These are phyloP conservation scores for Lepidochrysops patricia DNA, from an alignment of 2,888 invertebrate genomes.

Conservation along the genomic window DNA sequence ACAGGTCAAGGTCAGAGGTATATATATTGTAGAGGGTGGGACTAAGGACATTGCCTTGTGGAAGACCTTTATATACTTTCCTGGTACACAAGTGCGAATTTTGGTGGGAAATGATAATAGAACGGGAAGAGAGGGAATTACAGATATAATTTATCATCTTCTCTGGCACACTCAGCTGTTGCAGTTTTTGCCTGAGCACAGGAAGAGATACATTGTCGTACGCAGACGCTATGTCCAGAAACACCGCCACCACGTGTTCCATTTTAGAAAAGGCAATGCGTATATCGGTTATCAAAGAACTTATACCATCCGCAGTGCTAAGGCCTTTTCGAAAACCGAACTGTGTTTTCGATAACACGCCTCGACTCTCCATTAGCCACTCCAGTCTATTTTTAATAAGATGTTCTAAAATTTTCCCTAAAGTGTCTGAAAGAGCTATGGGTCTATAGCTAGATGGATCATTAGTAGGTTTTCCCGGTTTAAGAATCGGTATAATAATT, in stretches of 20 bases:
- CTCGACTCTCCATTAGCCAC: background rate
- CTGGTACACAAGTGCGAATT: background rate
- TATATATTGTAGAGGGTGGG: background rate
- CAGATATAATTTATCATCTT: background rate
- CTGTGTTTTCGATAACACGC: background rate
- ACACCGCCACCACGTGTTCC: no score
- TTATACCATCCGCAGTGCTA: no score
- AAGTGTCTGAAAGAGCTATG: no score
- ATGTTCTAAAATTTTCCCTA: no score
- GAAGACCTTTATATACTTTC: background rate
- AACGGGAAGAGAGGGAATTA: background rate
- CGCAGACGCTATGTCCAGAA: no score
- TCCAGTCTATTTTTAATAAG: background rate
- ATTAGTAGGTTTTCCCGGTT: no score
- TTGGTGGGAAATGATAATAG: background rate
- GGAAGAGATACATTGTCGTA: no score
- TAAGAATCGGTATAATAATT: no score
- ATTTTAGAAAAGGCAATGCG: no score
- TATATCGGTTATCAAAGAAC: no score
- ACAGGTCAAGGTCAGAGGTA: background rate
- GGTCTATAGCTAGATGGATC: no score
- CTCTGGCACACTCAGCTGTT: background rate
- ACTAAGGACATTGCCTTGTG: background rate
- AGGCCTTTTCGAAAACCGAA: background rate
- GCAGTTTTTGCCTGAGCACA: no score